Percentiles rank a stretch among this genome's conserved stretches.
Evolutionary conservation across 92 coral and sea anemone genomes (phyloP).

Genomic region (Umimayanthus kanabou): DNA sequence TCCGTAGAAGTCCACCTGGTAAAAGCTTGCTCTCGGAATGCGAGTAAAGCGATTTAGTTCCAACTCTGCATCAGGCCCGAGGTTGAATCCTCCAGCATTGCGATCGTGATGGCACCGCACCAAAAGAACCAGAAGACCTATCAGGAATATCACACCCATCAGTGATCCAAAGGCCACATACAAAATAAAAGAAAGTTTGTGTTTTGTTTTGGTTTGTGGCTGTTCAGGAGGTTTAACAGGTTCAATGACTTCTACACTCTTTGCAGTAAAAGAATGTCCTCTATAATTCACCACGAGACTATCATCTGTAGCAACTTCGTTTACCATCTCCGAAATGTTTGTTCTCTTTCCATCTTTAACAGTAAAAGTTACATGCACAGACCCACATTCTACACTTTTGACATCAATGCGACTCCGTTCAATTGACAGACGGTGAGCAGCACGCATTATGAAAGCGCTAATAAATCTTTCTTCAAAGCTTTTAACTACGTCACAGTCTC

Average conservation of each 20-base stretch:
- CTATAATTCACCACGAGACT: constrained; percentile 42
- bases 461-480: constrained; percentile 36
- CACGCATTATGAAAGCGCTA: constrained; percentile 22
- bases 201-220: constrained; percentile 18
- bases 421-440: constrained; percentile 42
- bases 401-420: constrained; percentile 38
- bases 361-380: constrained; percentile 69
- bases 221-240: constrained; percentile 36
- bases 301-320: constrained; percentile 48
- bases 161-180: constrained; percentile 83
- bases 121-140: constrained; percentile 70
- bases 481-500: constrained; percentile 15
- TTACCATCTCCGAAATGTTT: constrained; percentile 49
- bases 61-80: constrained; percentile 58
- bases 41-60: constrained; percentile 78
- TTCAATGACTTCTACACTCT: constrained; percentile 41
- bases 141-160: constrained; percentile 75
- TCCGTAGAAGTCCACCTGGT: constrained; percentile 83
- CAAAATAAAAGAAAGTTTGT: constrained; percentile 66
- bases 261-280: constrained; percentile 53
- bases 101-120: constrained; percentile 80
- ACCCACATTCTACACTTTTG: constrained; percentile 62
- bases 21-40: constrained; percentile 61
- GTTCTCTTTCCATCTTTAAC: constrained; percentile 55
- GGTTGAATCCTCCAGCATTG: constrained; percentile 59